Percentiles rank a stretch among this genome's conserved stretches.
Conservation (phyloP, 2,888 invertebrate species). For the Euzophera pinguis region DNA sequence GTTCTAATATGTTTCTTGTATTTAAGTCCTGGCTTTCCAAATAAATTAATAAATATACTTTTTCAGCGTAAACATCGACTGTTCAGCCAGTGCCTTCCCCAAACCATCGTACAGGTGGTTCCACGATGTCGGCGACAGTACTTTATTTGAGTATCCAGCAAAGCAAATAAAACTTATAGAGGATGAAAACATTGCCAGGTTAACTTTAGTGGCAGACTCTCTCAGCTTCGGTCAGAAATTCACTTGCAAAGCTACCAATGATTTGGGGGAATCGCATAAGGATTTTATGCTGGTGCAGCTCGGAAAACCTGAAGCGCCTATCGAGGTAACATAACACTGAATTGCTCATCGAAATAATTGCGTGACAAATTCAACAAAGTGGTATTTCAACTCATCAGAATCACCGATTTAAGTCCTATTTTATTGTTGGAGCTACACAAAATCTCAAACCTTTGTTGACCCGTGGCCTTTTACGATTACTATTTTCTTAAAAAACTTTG, state of each 20-base stretch:
- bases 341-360: neutral
- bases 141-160: slow-evolving; percentile 41
- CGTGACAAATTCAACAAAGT: neutral
- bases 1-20: too few species aligned
- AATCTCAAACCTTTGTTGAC: too few species aligned
- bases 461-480: too few species aligned
- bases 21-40: too few species aligned
- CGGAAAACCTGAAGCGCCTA: slow-evolving; percentile 42
- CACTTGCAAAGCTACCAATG: slow-evolving; percentile 50
- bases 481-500: too few species aligned
- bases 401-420: too few species aligned
- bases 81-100: slow-evolving; percentile 50
- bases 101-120: slow-evolving; percentile 54
- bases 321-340: slow-evolving; percentile 34
- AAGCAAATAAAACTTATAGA: slow-evolving; percentile 39
- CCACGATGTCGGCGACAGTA: slow-evolving; percentile 36
- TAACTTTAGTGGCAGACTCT: slow-evolving; percentile 39
- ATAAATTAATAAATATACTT: neutral
- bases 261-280: slow-evolving; percentile 31
- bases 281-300: slow-evolving; percentile 32
- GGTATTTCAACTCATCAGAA: too few species aligned
- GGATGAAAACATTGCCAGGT: slow-evolving; percentile 35
- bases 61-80: slow-evolving; percentile 53
- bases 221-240: slow-evolving; percentile 43
- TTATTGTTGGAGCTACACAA: too few species aligned